Base-by-base conservation (phyloP, 2,113 vertebrate species). In the Mirza zaza region DNA sequence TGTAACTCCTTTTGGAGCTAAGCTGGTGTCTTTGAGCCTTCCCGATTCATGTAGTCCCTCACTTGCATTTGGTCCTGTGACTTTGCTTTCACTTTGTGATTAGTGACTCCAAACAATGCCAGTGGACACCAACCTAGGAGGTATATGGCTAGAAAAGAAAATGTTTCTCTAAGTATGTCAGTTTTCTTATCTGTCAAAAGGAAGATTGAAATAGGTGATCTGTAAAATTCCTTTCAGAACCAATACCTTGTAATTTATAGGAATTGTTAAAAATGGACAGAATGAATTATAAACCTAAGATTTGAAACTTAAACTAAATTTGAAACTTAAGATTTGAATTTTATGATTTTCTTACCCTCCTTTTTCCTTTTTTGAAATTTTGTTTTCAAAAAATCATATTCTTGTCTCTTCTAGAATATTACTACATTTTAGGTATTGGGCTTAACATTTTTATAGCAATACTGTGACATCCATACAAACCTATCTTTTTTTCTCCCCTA, bases 401-500 rank as follows among this genome's bases (percentile, higher is more conserved):
- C 29, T 75, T 15, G 4, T 76, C 9, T 73, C 29, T 84, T 59
- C 3, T 61, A n/a, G 86, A 82, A 83, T 90, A 32, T 88, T 48
- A 18, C 42, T 48, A 2, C 15, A 75, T 92, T 89, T 90, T 73
- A 36, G 27, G 21, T 83, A 67, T 61, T 36, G 23, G 77, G 42
- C 25, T 93, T 83, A 68, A 48, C 1, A 21, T 79, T 76, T 82
- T 82, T 61, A 12, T 65, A 82, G 11, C 94, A 75, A 27, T 95
- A 32, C 65, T 20, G 9, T 96, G 90, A 87, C 32, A 39, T 83
- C 80, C 96, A 98, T 14, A 67, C 71, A 50, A 5, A 88, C 36
- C 8, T 96, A 4, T 75, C 67, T 65, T 82, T 87, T 68, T 96
- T 48, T 83, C 86, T 68, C 96, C 71, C 96, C 68, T 97, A 99